Percentiles rank a stretch among this genome's conserved stretches.
These are phyloP conservation scores for Nesogale talazaci DNA, from an alignment of 2,113 vertebrate genomes.

Conservation along the genomic window DNA sequence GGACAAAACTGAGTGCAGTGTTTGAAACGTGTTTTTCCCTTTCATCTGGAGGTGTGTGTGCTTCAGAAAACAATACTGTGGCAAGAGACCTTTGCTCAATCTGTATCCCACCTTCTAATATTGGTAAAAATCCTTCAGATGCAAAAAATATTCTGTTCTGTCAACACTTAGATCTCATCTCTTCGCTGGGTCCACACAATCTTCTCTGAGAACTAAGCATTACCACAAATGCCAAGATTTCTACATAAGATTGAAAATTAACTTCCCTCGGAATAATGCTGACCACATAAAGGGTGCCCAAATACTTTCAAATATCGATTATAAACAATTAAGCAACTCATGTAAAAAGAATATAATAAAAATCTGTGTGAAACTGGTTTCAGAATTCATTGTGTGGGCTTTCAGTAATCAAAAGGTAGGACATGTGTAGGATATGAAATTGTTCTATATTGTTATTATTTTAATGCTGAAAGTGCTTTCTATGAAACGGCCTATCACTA, in stretches of 20 bases:
- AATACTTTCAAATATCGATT: conserved; percentile 25
- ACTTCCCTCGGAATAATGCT: conserved; percentile 24
- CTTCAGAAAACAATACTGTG: not conserved
- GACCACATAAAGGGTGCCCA: not conserved
- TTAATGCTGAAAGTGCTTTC: conserved; percentile 29
- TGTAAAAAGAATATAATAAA: not conserved
- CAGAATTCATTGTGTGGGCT: conserved; percentile 26
- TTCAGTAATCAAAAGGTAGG: conserved; percentile 11
- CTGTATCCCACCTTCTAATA: not conserved
- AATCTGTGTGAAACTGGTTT: not conserved
- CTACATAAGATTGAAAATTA: conserved; percentile 23
- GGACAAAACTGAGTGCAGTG: not conserved
- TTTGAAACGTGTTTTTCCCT: conserved; percentile 34
- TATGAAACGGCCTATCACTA: not conserved
- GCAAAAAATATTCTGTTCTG: not conserved
- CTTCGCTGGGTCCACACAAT: not conserved
- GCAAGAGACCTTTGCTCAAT: conserved; percentile 44
- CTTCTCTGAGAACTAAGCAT: not conserved
- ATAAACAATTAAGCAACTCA: not conserved
- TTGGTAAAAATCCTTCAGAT: not conserved
- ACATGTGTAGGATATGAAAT: not conserved
- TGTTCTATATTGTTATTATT: not conserved
- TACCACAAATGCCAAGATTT: not conserved
- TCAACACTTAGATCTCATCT: conserved; percentile 9
- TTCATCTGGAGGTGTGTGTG: not conserved